These are phyloP conservation scores for Poicephalus gulielmi DNA, from an alignment of 2,113 vertebrate genomes.

Conservation along the genomic window DNA sequence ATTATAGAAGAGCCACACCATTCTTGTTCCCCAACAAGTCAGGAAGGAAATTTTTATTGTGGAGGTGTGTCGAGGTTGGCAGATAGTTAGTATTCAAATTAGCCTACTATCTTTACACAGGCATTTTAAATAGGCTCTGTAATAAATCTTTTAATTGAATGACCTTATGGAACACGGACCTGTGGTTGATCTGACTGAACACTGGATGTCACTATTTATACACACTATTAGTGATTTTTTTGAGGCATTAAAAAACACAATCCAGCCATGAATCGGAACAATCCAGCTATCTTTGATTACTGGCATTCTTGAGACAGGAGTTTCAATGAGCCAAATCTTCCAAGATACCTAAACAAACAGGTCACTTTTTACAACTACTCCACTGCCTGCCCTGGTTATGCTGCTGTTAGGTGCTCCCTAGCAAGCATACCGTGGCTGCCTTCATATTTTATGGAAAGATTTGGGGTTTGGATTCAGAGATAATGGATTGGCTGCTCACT, in stretches of 20 bases:
- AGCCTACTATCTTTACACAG: conserved; percentile 66
- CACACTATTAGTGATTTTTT: conserved; percentile 62
- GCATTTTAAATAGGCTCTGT: conserved; percentile 58
- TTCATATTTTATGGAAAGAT: not conserved
- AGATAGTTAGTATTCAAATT: conserved; percentile 80
- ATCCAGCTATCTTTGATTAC: not conserved
- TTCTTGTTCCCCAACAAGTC: conserved; percentile 67
- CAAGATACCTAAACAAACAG: not conserved
- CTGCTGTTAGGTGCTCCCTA: not conserved
- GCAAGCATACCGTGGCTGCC: fast-evolving
- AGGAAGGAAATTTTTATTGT: conserved; percentile 80
- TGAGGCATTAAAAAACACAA: conserved; percentile 26
- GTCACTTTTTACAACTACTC: not conserved
- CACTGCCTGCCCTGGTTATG: not conserved
- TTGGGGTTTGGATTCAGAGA: not conserved
- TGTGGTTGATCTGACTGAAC: conserved; percentile 68
- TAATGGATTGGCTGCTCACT: not conserved
- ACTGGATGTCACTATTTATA: conserved; percentile 69
- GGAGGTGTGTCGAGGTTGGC: conserved; percentile 76
- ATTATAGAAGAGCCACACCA: conserved; percentile 67
- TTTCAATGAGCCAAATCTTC: not conserved
- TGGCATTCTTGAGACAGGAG: not conserved
- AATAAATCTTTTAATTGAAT: conserved; percentile 65
- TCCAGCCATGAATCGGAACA: not conserved
- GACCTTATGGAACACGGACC: conserved; percentile 1